Conservation (phyloP, 2,888 invertebrate species). For the Dryadula phaetusa region DNA sequence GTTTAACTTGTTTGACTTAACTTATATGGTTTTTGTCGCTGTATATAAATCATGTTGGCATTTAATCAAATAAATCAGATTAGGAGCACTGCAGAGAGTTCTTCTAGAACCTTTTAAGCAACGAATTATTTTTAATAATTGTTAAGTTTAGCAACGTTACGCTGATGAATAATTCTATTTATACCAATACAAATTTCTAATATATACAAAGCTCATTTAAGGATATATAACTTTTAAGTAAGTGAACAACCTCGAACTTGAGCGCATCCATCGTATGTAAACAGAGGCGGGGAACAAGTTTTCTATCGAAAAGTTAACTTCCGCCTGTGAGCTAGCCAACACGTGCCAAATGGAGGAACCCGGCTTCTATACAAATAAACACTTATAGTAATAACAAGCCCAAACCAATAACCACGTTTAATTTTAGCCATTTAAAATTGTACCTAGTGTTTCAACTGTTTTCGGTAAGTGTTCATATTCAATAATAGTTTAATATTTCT, state of each 20-base stretch:
- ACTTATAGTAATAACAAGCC: constrained; percentile 44
- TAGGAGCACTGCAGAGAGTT: constrained; percentile 1
- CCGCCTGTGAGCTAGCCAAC: constrained; percentile 60
- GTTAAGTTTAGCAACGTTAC: background rate
- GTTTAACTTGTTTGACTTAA: constrained; percentile 31
- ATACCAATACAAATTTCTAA: background rate
- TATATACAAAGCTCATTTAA: background rate
- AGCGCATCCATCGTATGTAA: constrained; percentile 67
- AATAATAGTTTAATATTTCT: constrained; percentile 25
- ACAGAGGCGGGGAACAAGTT: constrained; percentile 70
- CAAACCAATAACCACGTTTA: constrained; percentile 42
- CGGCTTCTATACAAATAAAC: constrained; percentile 53
- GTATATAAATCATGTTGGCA: constrained; percentile 23
- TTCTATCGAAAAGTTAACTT: constrained; percentile 68
- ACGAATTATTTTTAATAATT: background rate
- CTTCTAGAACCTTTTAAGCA: background rate
- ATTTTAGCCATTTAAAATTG: constrained; percentile 41
- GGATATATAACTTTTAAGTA: background rate
- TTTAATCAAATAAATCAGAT: constrained; percentile 28
- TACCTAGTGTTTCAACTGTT: constrained; percentile 33
- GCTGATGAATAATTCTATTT: background rate
- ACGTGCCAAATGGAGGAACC: constrained; percentile 64
- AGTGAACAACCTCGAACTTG: constrained; percentile 79
- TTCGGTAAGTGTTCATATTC: constrained; percentile 37
- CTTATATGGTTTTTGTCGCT: constrained; percentile 35